Conservation (phyloP, 2,888 invertebrate species). For the Drosophila fungiperda region DNA sequence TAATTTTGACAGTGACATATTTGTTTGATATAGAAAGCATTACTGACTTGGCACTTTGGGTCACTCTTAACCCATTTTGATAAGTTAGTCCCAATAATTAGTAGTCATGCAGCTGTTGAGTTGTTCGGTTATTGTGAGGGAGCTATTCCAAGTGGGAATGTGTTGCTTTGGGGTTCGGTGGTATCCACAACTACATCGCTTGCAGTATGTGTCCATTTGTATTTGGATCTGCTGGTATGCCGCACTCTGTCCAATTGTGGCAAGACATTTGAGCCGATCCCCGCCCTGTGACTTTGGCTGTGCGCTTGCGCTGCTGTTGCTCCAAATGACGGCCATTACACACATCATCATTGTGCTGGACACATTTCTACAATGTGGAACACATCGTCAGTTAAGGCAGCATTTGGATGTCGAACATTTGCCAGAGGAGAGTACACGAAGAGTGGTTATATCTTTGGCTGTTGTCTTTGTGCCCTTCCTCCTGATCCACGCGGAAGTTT, state of each 20-base stretch:
- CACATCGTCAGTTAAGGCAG: neutral
- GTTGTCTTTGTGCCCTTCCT: constrained; percentile 19
- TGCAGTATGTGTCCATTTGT: constrained; percentile 29
- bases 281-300: constrained; percentile 44
- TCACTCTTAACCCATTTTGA: neutral
- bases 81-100: neutral
- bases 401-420: neutral
- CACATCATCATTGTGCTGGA: constrained; percentile 49
- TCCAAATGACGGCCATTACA: constrained; percentile 13
- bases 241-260: constrained; percentile 2
- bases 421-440: neutral
- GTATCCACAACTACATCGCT: constrained; percentile 10
- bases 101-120: constrained; percentile 18
- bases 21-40: constrained; percentile 1
- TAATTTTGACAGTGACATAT: constrained; percentile 36
- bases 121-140: neutral
- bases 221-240: constrained; percentile 55
- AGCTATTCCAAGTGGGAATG: constrained; percentile 25
- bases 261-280: neutral
- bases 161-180: constrained; percentile 41
- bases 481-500: neutral
- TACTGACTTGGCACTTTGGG: constrained; percentile 4
- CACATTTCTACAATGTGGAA: constrained; percentile 25
- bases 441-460: neutral
- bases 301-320: constrained; percentile 20